phyloP scores from a whole-genome alignment of 2,113 vertebrate species.

The Stigmatopora argus region DNA sequence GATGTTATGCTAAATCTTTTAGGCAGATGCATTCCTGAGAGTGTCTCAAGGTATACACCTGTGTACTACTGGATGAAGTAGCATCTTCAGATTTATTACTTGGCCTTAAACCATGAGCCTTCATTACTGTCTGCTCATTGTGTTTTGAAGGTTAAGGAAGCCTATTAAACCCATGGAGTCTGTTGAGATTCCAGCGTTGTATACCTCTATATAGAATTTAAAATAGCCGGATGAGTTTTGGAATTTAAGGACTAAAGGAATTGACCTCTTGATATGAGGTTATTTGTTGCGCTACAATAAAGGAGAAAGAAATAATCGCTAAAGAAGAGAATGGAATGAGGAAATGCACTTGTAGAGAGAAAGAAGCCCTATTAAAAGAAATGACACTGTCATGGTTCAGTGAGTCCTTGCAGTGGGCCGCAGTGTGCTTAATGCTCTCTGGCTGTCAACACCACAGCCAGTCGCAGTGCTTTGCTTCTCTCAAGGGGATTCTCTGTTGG shows the following conservation, averaged over 20 bases:
- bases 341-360: conserved; percentile 35
- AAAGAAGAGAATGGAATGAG: conserved; percentile 17
- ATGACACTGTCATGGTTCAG: conserved; percentile 67
- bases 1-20: conserved; percentile 57
- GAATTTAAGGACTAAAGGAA: conserved; percentile 39
- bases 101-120: conserved; percentile 64
- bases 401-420: conserved; percentile 50
- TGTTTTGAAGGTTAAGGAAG: conserved; percentile 73
- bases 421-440: conserved; percentile 65
- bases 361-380: conserved; percentile 68
- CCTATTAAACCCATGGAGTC: conserved; percentile 68
- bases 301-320: conserved; percentile 13
- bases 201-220: conserved; percentile 58
- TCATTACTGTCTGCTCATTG: conserved; percentile 69
- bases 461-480: conserved; percentile 55
- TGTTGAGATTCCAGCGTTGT: conserved; percentile 57
- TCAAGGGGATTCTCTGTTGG: conserved; percentile 54
- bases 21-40: conserved; percentile 47
- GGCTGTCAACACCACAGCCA: conserved; percentile 63
- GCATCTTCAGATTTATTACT: conserved; percentile 64
- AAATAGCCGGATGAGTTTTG: conserved; percentile 44
- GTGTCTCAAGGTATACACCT: conserved; percentile 41
- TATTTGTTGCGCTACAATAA: conserved; percentile 21
- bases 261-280: conserved; percentile 9
- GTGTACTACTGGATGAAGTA: conserved; percentile 47